Conservation (phyloP, 2,113 vertebrate genomes). For the Clarias batrachus region DNA sequence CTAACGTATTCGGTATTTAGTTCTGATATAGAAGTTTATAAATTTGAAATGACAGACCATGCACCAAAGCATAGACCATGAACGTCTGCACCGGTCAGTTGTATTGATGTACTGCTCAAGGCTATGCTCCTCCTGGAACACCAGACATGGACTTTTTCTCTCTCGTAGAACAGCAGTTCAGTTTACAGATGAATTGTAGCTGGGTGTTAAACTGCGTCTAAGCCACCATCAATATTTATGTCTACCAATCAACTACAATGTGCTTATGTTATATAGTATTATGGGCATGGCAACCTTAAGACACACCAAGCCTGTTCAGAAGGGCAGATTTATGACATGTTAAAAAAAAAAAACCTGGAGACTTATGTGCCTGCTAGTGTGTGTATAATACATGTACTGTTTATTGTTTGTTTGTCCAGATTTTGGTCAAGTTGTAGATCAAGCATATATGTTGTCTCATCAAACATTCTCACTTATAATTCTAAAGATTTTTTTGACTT, state of each 20-base stretch:
- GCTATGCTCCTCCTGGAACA: slow-evolving; percentile 20
- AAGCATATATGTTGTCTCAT: neutral
- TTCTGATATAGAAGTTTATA: neutral
- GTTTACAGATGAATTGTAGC: slow-evolving; percentile 67
- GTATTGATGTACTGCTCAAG: neutral
- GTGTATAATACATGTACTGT: slow-evolving; percentile 32
- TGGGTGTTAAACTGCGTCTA: slow-evolving; percentile 66
- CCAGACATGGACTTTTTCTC: slow-evolving; percentile 38
- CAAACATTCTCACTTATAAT: neutral
- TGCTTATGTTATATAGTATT: slow-evolving; percentile 73
- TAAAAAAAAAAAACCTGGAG: slow-evolving; percentile 25
- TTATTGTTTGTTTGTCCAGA: slow-evolving; percentile 20
- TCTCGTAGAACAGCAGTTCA: slow-evolving; percentile 56
- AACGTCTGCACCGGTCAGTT: neutral
- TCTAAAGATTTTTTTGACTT: neutral
- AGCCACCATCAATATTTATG: slow-evolving; percentile 75
- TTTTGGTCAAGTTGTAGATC: neutral
- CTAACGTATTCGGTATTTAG: neutral
- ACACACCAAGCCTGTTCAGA: slow-evolving; percentile 50
- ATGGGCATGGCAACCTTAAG: slow-evolving; percentile 65
- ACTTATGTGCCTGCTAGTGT: slow-evolving; percentile 19
- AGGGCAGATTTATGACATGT: slow-evolving; percentile 56
- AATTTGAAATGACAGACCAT: neutral
- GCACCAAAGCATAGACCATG: slow-evolving; percentile 14
- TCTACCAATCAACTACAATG: slow-evolving; percentile 74